Evolutionary conservation across 2,888 invertebrate genomes (phyloP).

Genomic region (Synanthedon formicaeformis): DNA sequence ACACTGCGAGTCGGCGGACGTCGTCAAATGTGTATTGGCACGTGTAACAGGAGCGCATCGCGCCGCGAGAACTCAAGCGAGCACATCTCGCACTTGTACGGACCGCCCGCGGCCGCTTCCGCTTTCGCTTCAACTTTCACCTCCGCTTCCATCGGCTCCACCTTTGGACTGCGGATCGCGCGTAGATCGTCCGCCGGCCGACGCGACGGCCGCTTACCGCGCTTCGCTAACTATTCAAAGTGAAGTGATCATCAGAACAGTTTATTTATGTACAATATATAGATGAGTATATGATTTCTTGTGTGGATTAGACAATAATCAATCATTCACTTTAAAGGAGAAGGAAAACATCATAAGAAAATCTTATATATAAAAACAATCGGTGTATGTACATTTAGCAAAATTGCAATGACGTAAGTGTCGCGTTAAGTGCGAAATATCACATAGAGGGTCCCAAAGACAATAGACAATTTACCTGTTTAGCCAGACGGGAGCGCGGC

Average conservation of each 20-base stretch:
- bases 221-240: constrained; percentile 15
- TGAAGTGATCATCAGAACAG: constrained; percentile 2
- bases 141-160: constrained; percentile 8
- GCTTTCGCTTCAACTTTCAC: constrained; percentile 5
- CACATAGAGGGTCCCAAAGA: too few species aligned
- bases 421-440: too few species aligned
- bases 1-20: too few species aligned
- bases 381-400: too few species aligned
- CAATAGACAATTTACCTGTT: constrained; percentile 57
- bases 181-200: constrained; percentile 55
- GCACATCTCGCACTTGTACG: constrained; percentile 87
- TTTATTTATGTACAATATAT: not conserved
- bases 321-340: too few species aligned
- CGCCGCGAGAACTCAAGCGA: constrained; percentile 79
- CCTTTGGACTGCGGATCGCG: constrained; percentile 31
- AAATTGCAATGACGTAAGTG: too few species aligned
- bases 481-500: constrained; percentile 63
- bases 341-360: too few species aligned
- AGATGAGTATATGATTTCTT: not conserved
- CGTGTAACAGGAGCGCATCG: constrained; percentile 79
- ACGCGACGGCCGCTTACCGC: constrained; percentile 39
- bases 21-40: constrained; percentile 84
- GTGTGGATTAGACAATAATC: not conserved
- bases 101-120: constrained; percentile 52
- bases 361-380: too few species aligned